Base-by-base conservation (phyloP, 2,888 invertebrate genomes). In the Archips xylosteana region DNA sequence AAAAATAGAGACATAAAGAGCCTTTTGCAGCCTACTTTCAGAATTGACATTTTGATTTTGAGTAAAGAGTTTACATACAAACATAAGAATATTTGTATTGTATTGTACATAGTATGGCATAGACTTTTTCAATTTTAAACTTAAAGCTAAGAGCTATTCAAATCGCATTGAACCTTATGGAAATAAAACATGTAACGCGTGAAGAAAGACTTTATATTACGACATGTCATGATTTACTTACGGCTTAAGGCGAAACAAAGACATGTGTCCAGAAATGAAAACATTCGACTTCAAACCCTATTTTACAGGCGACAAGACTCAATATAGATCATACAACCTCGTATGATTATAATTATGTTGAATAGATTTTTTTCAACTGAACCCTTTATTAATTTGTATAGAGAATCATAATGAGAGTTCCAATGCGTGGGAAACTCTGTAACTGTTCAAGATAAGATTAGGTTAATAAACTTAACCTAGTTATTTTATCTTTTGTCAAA, bases 341-440 rank as follows among this genome's bases (percentile, higher is more conserved):
- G n/a, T 8, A 54, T n/a, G 4, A 49, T 54, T 23, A 6, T 39
- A 39, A 39, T 39, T 39, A 39, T 39, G 57, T 57, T 57, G 47
- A 64, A 64, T 10, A 57, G 23, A 57, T 15, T 51, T 54, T n/a
- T 51, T 51, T n/a, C 42, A 65, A 23, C 65, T 51, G 36, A 54
- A 5, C 6, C 62, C 57, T 63, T 72, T 72, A 57, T 67, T 23
- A 51, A 15, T 62, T 62, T 72, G 62, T 57, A 72, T 57, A 63
- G 57, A 67, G 61, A 57, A 57, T 47, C 67, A 57, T 68, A 63
- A 68, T 72, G 57, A 67, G 45, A 42, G 62, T 45, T 66, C 45
- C 9, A 34, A 23, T 15, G 72, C 72, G 72, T 72, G 72, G 72
- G 72, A 72, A 72, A 34, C 63, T 72, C 12, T 65, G 60, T 67